These are phyloP conservation scores for Rhagonycha fulva DNA, from an alignment of 2,888 invertebrate genomes.

Conservation along the genomic window DNA sequence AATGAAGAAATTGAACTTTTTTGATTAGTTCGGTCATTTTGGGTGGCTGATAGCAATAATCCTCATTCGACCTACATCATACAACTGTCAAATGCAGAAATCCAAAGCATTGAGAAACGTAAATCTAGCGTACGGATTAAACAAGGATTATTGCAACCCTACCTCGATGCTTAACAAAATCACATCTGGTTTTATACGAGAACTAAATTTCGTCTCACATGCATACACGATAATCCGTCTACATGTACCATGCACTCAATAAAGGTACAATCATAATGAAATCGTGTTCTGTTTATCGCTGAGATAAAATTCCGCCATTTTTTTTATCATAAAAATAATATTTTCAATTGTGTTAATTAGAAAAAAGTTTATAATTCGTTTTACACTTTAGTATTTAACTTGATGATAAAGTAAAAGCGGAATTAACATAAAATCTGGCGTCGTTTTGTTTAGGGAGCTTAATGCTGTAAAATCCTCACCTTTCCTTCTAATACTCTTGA, in stretches of 20 bases:
- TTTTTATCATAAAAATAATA: background rate
- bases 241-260: background rate
- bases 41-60: slow-evolving; percentile 32
- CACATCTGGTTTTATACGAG: slow-evolving; percentile 23
- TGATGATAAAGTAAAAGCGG: slow-evolving; percentile 29
- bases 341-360: background rate
- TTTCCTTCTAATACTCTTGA: slow-evolving; percentile 37
- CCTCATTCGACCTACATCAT: slow-evolving; percentile 34
- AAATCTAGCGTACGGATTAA: slow-evolving; percentile 36
- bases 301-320: background rate
- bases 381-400: slow-evolving; percentile 11
- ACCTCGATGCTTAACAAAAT: slow-evolving; percentile 23
- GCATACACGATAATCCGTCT: background rate
- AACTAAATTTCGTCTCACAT: slow-evolving; percentile 6
- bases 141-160: slow-evolving; percentile 34
- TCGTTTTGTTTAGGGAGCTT: slow-evolving; percentile 30
- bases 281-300: background rate
- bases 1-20: slow-evolving; percentile 25
- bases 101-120: slow-evolving; percentile 31
- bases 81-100: slow-evolving; percentile 37
- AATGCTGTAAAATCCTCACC: slow-evolving; percentile 36
- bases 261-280: background rate
- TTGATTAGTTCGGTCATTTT: slow-evolving; percentile 31
- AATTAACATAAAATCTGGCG: slow-evolving; percentile 32
- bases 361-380: background rate